phyloP scores from a whole-genome alignment of 1,140 invertebrate species.

The Zaprionus africanus region DNA sequence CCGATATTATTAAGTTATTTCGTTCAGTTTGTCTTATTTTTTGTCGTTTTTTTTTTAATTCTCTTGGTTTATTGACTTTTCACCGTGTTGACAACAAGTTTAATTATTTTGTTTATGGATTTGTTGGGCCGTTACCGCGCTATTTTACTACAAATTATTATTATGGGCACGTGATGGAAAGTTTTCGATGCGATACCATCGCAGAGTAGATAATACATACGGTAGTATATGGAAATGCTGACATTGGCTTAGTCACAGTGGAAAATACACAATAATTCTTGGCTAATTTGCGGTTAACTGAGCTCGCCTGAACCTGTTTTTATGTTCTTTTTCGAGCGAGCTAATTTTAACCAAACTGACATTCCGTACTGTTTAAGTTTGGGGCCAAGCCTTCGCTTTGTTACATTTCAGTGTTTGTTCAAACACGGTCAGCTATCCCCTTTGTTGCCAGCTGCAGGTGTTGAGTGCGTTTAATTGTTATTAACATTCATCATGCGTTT shows the following conservation, averaged over 20 bases:
- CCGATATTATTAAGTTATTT: constrained; percentile 47
- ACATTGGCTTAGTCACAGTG: constrained; percentile 21
- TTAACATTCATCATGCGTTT: constrained; percentile 32
- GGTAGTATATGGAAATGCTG: constrained; percentile 10
- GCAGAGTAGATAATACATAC: constrained; percentile 2
- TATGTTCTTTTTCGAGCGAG: constrained; percentile 4
- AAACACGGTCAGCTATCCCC: constrained; percentile 3
- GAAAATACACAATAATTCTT: constrained; percentile 29
- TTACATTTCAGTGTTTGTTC: constrained; percentile 12
- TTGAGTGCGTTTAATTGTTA: constrained; percentile 25
- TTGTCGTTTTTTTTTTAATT: not conserved
- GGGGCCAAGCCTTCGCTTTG: constrained; percentile 32
- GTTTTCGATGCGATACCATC: not conserved
- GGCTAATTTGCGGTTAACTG: constrained; percentile 51
- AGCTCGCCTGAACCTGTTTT: constrained; percentile 33
- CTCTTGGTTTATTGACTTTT: constrained; percentile 30
- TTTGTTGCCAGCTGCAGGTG: constrained; percentile 45
- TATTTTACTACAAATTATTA: not conserved
- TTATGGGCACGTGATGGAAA: constrained; percentile 22
- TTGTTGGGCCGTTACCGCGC: constrained; percentile 7
- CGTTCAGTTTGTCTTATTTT: not conserved
- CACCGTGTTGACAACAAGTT: constrained; percentile 15
- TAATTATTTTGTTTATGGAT: constrained; percentile 53
- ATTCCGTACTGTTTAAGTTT: not conserved
- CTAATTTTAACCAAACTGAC: constrained; percentile 17